Evolutionary conservation across 2,888 invertebrate species (phyloP).

Genomic region (Hypomecis punctinalis): DNA sequence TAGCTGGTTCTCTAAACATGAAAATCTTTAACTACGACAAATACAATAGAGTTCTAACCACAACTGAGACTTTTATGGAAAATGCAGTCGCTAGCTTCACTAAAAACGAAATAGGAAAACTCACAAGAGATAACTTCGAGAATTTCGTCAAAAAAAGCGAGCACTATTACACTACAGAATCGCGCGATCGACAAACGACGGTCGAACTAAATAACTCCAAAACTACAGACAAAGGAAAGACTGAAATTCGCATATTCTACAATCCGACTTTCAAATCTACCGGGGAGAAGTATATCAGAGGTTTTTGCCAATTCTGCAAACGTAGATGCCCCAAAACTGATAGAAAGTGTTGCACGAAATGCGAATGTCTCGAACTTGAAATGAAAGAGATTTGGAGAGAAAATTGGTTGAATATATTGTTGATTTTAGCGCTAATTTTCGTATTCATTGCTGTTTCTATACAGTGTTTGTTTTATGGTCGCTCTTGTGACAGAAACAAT

Average conservation of each 20-base stretch:
- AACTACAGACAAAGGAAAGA: slow-evolving; percentile 57
- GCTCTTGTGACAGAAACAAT: slow-evolving; percentile 55
- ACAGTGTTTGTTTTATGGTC: slow-evolving; percentile 65
- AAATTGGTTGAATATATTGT: slow-evolving; percentile 76
- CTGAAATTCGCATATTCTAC: slow-evolving; percentile 78
- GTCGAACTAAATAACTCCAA: slow-evolving; percentile 61
- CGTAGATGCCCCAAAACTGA: slow-evolving; percentile 69
- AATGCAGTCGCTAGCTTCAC: slow-evolving; percentile 73
- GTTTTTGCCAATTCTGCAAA: slow-evolving; percentile 70
- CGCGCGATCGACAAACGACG: slow-evolving; percentile 63
- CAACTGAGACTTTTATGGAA: slow-evolving; percentile 74
- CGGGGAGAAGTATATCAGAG: slow-evolving; percentile 51
- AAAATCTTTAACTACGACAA: slow-evolving; percentile 74
- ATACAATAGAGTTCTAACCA: slow-evolving; percentile 75
- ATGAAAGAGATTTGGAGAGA: slow-evolving; percentile 70
- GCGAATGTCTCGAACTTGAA: slow-evolving; percentile 70
- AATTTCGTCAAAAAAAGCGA: slow-evolving; percentile 79
- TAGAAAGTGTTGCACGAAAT: slow-evolving; percentile 69
- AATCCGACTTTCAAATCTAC: slow-evolving; percentile 76
- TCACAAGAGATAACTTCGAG: slow-evolving; percentile 69
- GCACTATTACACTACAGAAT: slow-evolving; percentile 72
- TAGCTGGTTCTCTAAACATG: slow-evolving; percentile 73
- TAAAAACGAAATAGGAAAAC: slow-evolving; percentile 66
- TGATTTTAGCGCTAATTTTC: slow-evolving; percentile 66
- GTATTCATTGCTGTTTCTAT: slow-evolving; percentile 67